phyloP scores from a whole-genome alignment of 2,113 vertebrate species.

The Myotis yumanensis region DNA sequence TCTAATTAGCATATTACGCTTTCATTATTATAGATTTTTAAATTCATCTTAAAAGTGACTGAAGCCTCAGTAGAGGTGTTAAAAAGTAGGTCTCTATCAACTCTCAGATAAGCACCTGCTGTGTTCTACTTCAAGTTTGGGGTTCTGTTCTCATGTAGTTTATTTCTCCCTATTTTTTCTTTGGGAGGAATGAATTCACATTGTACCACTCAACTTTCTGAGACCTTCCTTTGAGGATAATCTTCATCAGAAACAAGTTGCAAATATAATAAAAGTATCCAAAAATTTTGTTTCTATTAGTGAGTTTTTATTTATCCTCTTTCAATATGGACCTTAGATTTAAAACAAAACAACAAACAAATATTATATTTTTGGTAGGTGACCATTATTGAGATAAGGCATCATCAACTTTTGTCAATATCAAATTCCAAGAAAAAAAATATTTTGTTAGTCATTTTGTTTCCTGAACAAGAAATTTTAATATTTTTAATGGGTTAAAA shows the following conservation, averaged over 20 bases:
- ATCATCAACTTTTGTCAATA: background rate
- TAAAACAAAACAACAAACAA: background rate
- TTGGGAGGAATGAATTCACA: background rate
- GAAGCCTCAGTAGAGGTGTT: background rate
- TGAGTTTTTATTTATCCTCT: background rate
- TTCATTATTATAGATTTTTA: background rate
- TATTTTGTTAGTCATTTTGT: background rate
- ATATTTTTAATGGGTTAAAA: background rate
- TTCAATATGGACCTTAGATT: background rate
- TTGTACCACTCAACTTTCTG: background rate
- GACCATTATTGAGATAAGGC: background rate
- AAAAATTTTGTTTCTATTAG: background rate
- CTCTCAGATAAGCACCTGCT: background rate
- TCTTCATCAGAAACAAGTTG: background rate
- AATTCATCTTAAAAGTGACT: background rate
- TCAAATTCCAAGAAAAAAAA: background rate
- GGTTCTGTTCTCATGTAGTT: slow-evolving; percentile 47
- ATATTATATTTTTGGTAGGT: background rate
- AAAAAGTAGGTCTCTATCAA: background rate
- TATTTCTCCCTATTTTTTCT: slow-evolving; percentile 31
- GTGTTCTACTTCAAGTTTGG: background rate
- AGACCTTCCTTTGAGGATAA: background rate
- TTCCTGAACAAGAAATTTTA: background rate
- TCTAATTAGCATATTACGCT: too few relatives aligned
- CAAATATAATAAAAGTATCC: background rate